Percentiles rank a stretch among this genome's conserved stretches.
Conservation (phyloP, 1,140 invertebrate genomes). For the Drosophila pandora region DNA sequence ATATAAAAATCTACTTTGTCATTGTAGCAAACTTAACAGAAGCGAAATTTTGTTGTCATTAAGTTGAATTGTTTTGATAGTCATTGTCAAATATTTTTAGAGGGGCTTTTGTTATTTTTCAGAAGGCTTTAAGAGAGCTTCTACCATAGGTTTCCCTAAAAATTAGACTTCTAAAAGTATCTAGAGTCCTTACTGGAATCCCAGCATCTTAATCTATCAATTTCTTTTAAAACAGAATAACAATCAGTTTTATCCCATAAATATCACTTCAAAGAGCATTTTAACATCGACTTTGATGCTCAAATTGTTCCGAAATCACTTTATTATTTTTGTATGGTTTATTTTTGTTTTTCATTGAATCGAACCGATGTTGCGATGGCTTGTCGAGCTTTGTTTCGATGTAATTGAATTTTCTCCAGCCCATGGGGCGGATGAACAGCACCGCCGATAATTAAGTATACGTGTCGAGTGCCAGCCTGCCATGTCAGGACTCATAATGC, state of each 20-base stretch:
- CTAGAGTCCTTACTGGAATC: too few species aligned
- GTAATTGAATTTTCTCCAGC: constrained; percentile 62
- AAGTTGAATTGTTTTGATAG: neutral
- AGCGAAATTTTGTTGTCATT: neutral
- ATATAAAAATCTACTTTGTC: neutral
- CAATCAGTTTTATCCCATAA: too few species aligned
- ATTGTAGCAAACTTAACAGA: neutral
- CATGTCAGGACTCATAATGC: constrained; percentile 35
- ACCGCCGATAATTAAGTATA: constrained; percentile 45
- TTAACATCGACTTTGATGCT: neutral
- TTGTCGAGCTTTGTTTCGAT: constrained; percentile 55
- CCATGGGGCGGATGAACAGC: neutral
- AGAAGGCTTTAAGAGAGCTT: neutral
- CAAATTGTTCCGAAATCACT: neutral
- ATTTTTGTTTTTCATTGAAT: constrained; percentile 39
- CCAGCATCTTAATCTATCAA: too few species aligned
- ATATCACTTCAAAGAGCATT: constrained; percentile 3
- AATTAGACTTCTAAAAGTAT: too few species aligned
- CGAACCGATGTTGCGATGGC: constrained; percentile 3
- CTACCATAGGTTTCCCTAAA: neutral
- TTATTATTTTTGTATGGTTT: constrained; percentile 26
- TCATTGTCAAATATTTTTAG: neutral
- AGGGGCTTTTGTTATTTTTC: neutral
- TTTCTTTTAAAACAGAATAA: too few species aligned
- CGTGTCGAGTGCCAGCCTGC: constrained; percentile 35